A percentile compares a stretch with the other conserved stretches of the same genome.
These are phyloP conservation scores for Glareola pratincola DNA, from an alignment of 2,113 vertebrate species.

Conservation along the genomic window DNA sequence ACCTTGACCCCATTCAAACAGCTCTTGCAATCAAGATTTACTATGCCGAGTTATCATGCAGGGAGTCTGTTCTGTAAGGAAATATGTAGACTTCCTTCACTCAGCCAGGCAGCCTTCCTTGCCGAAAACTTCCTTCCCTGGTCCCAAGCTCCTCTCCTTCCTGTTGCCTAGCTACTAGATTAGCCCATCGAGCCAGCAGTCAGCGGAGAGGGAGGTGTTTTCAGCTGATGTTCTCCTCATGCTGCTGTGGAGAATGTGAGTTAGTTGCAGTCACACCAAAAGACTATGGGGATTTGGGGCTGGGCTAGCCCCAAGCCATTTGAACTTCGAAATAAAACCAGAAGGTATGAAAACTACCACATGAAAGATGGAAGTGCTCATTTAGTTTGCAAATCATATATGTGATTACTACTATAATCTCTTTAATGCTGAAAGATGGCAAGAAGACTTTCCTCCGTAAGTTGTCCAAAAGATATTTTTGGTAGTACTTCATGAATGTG, in stretches of 20 bases:
- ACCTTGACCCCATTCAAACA: background rate
- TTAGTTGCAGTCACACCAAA: background rate
- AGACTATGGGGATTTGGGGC: background rate
- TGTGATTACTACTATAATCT: background rate
- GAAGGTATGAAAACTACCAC: background rate
- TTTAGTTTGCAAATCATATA: background rate
- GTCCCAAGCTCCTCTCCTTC: background rate
- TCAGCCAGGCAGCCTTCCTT: background rate
- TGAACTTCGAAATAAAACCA: background rate
- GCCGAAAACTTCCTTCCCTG: background rate
- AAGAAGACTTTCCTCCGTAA: background rate
- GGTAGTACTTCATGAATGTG: background rate
- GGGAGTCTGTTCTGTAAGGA: background rate
- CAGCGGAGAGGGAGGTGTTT: background rate
- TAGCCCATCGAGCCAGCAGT: background rate
- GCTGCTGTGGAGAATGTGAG: background rate
- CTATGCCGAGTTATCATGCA: background rate
- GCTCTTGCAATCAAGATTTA: background rate
- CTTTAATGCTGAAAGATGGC: background rate
- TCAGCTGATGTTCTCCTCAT: background rate
- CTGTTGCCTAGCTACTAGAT: background rate
- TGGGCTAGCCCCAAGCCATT: background rate
- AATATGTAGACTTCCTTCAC: background rate
- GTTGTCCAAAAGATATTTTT: background rate
- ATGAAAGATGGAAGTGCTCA: background rate